These are phyloP conservation scores for Mus spretus DNA, from an alignment of 2,797 vertebrate genomes.

Conservation along the genomic window DNA sequence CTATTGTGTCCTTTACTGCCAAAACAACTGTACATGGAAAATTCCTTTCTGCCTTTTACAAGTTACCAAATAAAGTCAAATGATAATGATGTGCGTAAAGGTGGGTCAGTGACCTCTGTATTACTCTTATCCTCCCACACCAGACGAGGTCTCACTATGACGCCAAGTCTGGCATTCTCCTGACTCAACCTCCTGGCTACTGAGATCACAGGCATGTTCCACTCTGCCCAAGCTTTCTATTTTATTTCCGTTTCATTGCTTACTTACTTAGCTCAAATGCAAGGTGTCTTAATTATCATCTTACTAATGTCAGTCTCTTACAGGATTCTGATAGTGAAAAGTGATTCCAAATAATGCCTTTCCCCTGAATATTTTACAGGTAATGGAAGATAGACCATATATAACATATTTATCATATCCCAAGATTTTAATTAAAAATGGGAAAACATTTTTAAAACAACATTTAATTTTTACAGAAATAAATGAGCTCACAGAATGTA, in stretches of 20 bases:
- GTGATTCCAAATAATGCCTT: slow-evolving; percentile 36
- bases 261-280: slow-evolving; percentile 42
- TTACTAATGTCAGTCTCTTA: slow-evolving; percentile 52
- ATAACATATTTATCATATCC: slow-evolving; percentile 50
- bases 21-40: slow-evolving; percentile 49
- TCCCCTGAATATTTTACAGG: slow-evolving; percentile 49
- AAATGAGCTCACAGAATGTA: slow-evolving; percentile 61
- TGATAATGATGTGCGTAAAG: not conserved
- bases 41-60: slow-evolving; percentile 57
- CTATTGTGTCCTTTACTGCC: slow-evolving; percentile 40
- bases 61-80: slow-evolving; percentile 49
- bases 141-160: not conserved
- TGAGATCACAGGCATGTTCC: not conserved
- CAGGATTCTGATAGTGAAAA: slow-evolving; percentile 43
- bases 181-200: not conserved
- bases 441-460: slow-evolving; percentile 52
- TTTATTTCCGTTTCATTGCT: slow-evolving; percentile 32
- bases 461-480: slow-evolving; percentile 71
- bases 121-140: not conserved
- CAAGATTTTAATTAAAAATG: slow-evolving; percentile 75
- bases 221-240: not conserved
- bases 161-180: not conserved
- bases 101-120: not conserved
- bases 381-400: slow-evolving; percentile 52
- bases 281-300: slow-evolving; percentile 35